Evolutionary conservation across 2,113 vertebrate genomes (phyloP).

Genomic region (Thunnus thynnus): DNA sequence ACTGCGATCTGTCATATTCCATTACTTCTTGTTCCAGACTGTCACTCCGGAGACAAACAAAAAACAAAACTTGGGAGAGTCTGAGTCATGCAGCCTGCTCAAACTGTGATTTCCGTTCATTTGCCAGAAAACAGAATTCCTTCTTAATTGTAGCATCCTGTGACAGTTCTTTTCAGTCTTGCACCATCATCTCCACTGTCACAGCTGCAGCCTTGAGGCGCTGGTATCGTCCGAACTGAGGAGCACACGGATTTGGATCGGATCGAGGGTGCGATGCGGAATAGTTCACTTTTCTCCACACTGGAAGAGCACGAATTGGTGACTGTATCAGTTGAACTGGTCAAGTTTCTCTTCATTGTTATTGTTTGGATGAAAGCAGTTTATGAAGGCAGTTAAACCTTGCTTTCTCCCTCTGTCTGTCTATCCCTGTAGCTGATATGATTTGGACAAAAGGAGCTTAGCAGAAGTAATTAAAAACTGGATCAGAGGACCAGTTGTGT

Average conservation of each 20-base stretch:
- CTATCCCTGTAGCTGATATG: constrained; percentile 6
- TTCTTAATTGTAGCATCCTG: constrained; percentile 63
- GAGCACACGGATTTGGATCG: constrained; percentile 16
- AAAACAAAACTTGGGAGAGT: constrained; percentile 35
- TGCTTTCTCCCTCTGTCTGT: background rate
- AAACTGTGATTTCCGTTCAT: constrained; percentile 32
- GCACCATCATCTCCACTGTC: constrained; percentile 44
- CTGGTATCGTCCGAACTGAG: constrained; percentile 39
- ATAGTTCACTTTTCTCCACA: constrained; percentile 23
- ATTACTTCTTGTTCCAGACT: constrained; percentile 4
- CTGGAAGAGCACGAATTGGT: constrained; percentile 22
- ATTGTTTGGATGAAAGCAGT: no score
- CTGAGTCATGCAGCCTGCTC: constrained; percentile 27
- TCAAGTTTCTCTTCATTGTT: background rate
- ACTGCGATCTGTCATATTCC: constrained; percentile 1
- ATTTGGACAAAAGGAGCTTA: constrained; percentile 20
- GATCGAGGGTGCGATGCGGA: constrained; percentile 31
- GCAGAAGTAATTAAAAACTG: background rate
- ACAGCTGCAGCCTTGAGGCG: constrained; percentile 51
- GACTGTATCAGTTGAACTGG: constrained; percentile 19
- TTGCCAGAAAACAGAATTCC: constrained; percentile 64
- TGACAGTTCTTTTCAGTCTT: constrained; percentile 59
- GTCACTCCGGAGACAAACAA: constrained; percentile 41
- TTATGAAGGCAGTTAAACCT: no score
- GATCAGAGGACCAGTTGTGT: constrained; percentile 16